Evolutionary conservation across 2,888 invertebrate species (phyloP).

Genomic region (Agonopterix alstromeriana): DNA sequence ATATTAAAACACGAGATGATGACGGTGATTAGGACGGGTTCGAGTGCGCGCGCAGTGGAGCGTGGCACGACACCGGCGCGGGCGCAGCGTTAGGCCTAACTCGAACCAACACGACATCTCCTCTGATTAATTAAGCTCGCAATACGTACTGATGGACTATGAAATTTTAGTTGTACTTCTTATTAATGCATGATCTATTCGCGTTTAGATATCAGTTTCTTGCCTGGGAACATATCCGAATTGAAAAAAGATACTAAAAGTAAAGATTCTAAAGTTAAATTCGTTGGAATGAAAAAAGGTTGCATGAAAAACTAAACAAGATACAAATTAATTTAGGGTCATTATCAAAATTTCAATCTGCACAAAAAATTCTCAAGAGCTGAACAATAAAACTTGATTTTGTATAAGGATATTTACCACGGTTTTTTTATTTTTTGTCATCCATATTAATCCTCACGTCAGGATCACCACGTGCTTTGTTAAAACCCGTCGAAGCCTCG

Average conservation of each 20-base stretch:
- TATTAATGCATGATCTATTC: not conserved
- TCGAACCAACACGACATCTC: constrained; percentile 43
- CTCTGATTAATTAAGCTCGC: constrained; percentile 55
- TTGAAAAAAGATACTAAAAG: not conserved
- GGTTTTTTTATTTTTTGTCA: constrained; percentile 53
- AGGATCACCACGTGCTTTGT: constrained; percentile 74
- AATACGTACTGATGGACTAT: constrained; percentile 47
- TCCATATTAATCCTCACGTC: constrained; percentile 74
- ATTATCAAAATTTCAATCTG: constrained; percentile 45
- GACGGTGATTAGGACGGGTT: constrained; percentile 49
- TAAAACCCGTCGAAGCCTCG: constrained; percentile 65
- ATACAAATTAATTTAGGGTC: constrained; percentile 49
- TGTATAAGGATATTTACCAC: constrained; percentile 54
- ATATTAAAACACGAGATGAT: constrained; percentile 60
- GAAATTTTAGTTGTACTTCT: constrained; percentile 24
- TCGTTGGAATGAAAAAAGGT: constrained; percentile 1
- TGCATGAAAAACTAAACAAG: constrained; percentile 17
- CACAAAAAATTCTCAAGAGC: constrained; percentile 38
- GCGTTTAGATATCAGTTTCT: not conserved
- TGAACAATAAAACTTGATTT: constrained; percentile 54
- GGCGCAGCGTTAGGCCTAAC: constrained; percentile 64
- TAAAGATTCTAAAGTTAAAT: not conserved
- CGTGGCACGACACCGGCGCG: constrained; percentile 49
- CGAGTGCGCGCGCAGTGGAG: constrained; percentile 38
- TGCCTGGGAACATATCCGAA: not conserved